These are phyloP conservation scores for Eulemur coronatus DNA, from an alignment of 2,797 vertebrate species.

Conservation along the genomic window DNA sequence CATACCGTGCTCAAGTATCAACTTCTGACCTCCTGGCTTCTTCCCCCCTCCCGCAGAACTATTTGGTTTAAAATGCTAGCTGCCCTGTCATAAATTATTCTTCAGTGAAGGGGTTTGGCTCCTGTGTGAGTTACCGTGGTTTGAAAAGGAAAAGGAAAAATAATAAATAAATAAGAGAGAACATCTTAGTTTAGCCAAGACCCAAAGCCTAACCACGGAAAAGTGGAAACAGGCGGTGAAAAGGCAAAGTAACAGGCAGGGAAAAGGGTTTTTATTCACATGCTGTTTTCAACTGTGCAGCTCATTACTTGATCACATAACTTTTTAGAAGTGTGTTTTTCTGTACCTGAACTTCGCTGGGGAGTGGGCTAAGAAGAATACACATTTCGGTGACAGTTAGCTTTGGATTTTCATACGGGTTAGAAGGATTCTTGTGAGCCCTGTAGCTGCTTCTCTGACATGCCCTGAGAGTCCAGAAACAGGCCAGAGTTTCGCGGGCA, in stretches of 20 bases:
- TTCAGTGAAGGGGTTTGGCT: slow-evolving; percentile 70
- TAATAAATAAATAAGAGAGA: not conserved
- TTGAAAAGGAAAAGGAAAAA: slow-evolving; percentile 53
- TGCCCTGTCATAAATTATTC: slow-evolving; percentile 71
- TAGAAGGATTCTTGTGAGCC: not conserved
- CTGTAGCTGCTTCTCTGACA: not conserved
- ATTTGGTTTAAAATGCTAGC: slow-evolving; percentile 71
- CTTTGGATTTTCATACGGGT: not conserved
- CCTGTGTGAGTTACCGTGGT: slow-evolving; percentile 76
- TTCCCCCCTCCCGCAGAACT: not conserved
- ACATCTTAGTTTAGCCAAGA: slow-evolving; percentile 50
- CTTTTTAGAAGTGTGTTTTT: not conserved
- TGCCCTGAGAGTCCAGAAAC: not conserved
- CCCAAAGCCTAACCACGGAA: not conserved
- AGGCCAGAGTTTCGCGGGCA: not conserved
- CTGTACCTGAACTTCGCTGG: not conserved
- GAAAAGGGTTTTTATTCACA: not conserved
- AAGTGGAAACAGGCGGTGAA: slow-evolving; percentile 21
- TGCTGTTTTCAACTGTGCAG: not conserved
- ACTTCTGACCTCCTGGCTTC: slow-evolving; percentile 76
- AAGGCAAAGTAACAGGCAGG: not conserved
- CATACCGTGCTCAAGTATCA: slow-evolving; percentile 49
- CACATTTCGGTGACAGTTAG: not conserved
- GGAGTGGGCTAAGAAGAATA: not conserved
- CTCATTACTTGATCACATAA: not conserved